Conservation (phyloP, 2,113 vertebrate species). For the Piprites chloris region DNA sequence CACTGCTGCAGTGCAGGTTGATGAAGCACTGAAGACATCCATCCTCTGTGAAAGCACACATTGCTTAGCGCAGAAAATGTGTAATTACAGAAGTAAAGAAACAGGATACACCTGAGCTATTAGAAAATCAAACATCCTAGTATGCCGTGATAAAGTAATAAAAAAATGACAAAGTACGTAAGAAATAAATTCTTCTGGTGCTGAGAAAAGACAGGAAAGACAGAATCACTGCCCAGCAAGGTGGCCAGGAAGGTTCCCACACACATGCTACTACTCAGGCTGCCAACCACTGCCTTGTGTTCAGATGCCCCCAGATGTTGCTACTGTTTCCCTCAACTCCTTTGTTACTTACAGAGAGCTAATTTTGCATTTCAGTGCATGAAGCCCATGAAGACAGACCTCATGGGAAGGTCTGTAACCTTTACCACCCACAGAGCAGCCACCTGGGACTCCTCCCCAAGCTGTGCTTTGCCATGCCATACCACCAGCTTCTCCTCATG, state of each 20-base stretch:
- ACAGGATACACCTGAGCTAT: background rate
- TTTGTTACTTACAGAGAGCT: accelerated
- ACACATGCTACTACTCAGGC: accelerated
- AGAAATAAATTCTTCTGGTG: background rate
- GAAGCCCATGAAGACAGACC: accelerated
- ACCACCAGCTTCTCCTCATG: accelerated
- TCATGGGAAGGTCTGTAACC: background rate
- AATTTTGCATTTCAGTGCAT: background rate
- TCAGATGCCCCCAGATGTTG: background rate
- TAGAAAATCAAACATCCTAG: background rate
- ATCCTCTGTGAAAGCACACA: background rate
- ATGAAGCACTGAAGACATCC: background rate
- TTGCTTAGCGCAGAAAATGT: background rate
- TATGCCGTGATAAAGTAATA: background rate
- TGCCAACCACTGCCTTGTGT: background rate
- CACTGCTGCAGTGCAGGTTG: background rate
- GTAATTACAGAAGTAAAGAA: background rate
- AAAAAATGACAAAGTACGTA: background rate
- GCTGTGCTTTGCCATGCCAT: background rate
- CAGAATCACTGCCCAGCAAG: background rate
- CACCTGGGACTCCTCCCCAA: accelerated
- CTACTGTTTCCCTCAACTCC: background rate
- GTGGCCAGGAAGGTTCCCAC: background rate
- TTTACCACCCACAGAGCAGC: accelerated
- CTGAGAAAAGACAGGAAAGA: background rate